Conservation (phyloP, 1,140 invertebrate genomes). For the Vanessa tameamea region DNA sequence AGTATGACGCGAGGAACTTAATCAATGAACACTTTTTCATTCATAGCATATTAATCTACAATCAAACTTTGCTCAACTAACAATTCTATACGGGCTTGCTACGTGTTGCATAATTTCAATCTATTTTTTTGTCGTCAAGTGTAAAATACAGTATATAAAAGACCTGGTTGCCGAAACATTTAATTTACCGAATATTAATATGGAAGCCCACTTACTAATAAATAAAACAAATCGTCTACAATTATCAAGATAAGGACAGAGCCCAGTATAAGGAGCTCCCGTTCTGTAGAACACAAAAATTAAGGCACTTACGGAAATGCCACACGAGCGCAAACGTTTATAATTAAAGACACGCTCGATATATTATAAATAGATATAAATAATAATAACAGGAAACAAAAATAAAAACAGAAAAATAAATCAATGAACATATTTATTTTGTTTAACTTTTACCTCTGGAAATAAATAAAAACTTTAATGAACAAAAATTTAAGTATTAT, state of each 20-base stretch:
- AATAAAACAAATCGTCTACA: background rate
- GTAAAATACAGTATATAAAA: background rate
- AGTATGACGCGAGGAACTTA: too few species aligned
- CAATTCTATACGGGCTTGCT: too few species aligned
- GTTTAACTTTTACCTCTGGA: conserved; percentile 65
- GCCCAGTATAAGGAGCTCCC: background rate
- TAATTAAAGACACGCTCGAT: conserved; percentile 4
- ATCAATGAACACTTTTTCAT: background rate
- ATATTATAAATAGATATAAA: background rate
- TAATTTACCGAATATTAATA: background rate
- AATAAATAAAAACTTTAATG: conserved; percentile 71
- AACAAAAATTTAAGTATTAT: conserved; percentile 53
- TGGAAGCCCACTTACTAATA: conserved; percentile 17
- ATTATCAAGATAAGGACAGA: background rate
- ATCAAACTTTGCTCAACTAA: too few species aligned
- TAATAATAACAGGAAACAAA: conserved; percentile 43
- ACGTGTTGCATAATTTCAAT: too few species aligned
- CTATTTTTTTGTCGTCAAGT: too few species aligned
- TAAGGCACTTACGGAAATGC: conserved; percentile 40
- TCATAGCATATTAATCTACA: too few species aligned
- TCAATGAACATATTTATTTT: conserved; percentile 68
- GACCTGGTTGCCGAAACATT: background rate
- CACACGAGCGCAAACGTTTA: background rate
- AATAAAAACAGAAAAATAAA: conserved; percentile 55
- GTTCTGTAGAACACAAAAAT: conserved; percentile 21